Conservation (phyloP, 2,888 invertebrate genomes). For the Andrena trimmerana region DNA sequence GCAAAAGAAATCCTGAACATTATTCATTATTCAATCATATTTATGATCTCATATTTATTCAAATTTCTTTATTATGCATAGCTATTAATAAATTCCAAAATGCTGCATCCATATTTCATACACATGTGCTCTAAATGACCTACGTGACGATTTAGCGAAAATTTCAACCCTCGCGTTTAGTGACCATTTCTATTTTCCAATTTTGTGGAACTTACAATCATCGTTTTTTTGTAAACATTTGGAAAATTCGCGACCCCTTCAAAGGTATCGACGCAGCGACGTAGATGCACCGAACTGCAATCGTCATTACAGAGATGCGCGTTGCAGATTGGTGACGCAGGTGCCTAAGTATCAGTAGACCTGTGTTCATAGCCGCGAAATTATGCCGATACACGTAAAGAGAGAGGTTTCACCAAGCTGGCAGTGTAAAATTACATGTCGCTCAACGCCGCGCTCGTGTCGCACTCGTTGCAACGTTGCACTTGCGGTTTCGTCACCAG, state of each 20-base stretch:
- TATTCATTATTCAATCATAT: too few species aligned
- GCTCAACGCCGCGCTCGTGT: slow-evolving; percentile 3
- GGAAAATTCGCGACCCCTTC: background rate
- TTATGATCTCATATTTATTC: too few species aligned
- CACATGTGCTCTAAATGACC: too few species aligned
- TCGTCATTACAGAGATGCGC: slow-evolving; percentile 11
- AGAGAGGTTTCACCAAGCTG: background rate
- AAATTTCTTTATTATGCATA: too few species aligned
- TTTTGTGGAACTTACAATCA: too few species aligned
- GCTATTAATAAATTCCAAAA: too few species aligned
- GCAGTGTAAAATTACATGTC: slow-evolving; percentile 1
- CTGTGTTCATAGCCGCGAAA: slow-evolving; percentile 25
- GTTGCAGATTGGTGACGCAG: slow-evolving; percentile 9
- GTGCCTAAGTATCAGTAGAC: slow-evolving; percentile 27
- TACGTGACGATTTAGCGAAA: too few species aligned
- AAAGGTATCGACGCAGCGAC: slow-evolving; percentile 18
- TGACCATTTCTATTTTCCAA: too few species aligned
- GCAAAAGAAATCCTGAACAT: too few species aligned
- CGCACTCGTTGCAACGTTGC: background rate
- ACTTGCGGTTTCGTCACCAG: background rate
- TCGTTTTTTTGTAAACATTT: too few species aligned
- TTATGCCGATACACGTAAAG: slow-evolving; percentile 22
- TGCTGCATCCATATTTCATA: too few species aligned
- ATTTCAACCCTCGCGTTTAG: too few species aligned
- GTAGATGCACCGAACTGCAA: slow-evolving; percentile 6